Conservation (phyloP, 1,140 invertebrate genomes). For the Zaprionus ornatus region DNA sequence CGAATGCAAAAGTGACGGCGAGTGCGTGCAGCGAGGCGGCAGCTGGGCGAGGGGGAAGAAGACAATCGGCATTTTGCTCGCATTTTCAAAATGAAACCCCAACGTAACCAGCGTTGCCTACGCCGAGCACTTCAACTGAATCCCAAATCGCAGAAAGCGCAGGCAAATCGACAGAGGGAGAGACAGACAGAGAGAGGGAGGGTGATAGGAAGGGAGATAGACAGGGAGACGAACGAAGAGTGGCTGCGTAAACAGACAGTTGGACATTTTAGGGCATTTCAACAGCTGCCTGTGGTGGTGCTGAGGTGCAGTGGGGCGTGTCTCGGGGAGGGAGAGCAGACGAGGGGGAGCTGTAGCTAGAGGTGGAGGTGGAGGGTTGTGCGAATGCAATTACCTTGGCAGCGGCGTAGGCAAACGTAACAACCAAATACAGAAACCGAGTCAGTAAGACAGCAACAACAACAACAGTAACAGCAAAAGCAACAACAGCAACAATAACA, state of each 20-base stretch:
- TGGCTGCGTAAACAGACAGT: conserved; percentile 16
- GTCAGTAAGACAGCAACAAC: conserved; percentile 46
- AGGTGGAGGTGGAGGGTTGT: conserved; percentile 28
- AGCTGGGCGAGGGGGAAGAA: conserved; percentile 14
- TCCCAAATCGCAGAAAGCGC: conserved; percentile 27
- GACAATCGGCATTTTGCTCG: conserved; percentile 41
- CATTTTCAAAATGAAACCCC: conserved; percentile 48
- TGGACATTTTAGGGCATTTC: conserved; percentile 36
- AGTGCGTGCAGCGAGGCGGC: conserved; percentile 17
- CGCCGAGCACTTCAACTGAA: conserved; percentile 36
- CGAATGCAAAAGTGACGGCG: conserved; percentile 15
- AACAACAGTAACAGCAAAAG: conserved; percentile 9
- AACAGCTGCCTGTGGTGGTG: conserved; percentile 14
- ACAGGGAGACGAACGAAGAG: not conserved
- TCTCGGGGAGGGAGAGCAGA: not conserved
- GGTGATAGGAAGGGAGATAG: not conserved
- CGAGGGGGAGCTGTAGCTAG: not conserved
- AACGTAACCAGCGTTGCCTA: conserved; percentile 36
- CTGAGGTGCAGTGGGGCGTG: conserved; percentile 45
- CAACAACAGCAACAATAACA: too few relatives aligned
- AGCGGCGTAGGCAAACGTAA: conserved; percentile 37
- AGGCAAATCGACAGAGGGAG: not conserved
- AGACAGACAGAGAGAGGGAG: not conserved
- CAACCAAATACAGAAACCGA: conserved; percentile 37
- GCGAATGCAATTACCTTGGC: conserved; percentile 59